Conservation (phyloP, 2,113 vertebrate genomes). For the Nesogale talazaci region DNA sequence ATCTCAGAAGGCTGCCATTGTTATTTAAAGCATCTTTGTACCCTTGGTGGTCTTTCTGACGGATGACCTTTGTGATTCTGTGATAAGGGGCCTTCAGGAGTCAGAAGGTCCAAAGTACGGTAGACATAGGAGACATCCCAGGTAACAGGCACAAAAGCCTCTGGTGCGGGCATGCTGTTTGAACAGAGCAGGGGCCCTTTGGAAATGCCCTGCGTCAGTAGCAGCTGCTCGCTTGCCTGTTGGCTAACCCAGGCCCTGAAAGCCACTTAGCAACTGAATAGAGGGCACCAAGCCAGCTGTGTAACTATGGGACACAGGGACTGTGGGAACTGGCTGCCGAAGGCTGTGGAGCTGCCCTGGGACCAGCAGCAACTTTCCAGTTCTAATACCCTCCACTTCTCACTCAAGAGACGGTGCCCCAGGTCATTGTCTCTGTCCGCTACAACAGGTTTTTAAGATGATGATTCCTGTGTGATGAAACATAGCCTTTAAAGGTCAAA, state of each 20-base stretch:
- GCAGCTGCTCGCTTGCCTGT: neutral
- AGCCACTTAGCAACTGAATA: neutral
- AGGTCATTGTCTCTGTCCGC: neutral
- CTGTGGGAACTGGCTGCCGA: neutral
- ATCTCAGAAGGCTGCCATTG: neutral
- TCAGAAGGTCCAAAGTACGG: accelerated
- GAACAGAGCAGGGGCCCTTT: neutral
- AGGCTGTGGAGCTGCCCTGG: no score
- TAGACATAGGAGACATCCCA: neutral
- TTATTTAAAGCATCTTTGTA: neutral
- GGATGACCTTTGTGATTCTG: neutral
- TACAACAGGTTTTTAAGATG: neutral
- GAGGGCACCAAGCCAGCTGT: neutral
- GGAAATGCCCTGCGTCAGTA: neutral
- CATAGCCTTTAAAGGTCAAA: neutral
- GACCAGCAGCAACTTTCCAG: neutral
- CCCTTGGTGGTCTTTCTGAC: neutral
- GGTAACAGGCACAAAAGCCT: neutral
- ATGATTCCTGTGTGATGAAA: neutral
- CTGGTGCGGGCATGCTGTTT: neutral
- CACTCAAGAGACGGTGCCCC: neutral
- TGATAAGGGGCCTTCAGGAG: neutral
- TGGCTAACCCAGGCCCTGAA: neutral
- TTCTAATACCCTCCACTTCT: neutral
- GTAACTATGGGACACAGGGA: no score